A percentile compares a stretch with the other conserved stretches of the same genome.
phyloP scores from a whole-genome alignment of 2,797 vertebrate species.

The Emydoidea blandingii region DNA sequence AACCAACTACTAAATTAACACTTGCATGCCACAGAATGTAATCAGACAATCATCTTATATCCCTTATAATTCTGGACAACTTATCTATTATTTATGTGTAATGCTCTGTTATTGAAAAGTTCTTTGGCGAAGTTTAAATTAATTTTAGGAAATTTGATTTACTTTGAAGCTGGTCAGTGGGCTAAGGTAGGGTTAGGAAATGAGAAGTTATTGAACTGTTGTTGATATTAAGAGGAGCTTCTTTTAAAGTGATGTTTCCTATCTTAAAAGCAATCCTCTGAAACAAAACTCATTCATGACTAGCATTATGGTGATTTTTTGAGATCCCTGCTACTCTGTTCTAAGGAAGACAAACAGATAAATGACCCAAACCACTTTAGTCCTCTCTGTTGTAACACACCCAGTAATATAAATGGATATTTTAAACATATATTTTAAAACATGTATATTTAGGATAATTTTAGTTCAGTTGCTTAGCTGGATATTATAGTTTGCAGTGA shows the following conservation, averaged over 20 bases:
- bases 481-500: neutral
- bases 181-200: neutral
- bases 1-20: slow-evolving; percentile 21
- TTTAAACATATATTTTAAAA: slow-evolving; percentile 36
- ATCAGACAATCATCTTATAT: neutral
- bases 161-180: slow-evolving; percentile 1
- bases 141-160: neutral
- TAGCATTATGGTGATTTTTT: neutral
- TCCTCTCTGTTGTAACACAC: neutral
- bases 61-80: neutral
- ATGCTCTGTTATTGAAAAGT: neutral
- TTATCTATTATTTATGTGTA: slow-evolving; percentile 21
- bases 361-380: neutral
- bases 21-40: neutral
- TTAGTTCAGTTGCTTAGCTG: neutral
- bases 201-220: neutral
- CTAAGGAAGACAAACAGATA: slow-evolving; percentile 24
- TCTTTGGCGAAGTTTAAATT: slow-evolving; percentile 3
- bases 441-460: neutral
- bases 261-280: slow-evolving; percentile 22
- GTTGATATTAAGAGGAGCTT: neutral
- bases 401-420: neutral
- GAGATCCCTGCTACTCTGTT: neutral
- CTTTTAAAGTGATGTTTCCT: neutral
- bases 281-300: slow-evolving; percentile 3